Percentiles rank a stretch among this genome's conserved stretches.
These are phyloP conservation scores for Andrena bucephala DNA, from an alignment of 2,888 invertebrate species.

Conservation along the genomic window DNA sequence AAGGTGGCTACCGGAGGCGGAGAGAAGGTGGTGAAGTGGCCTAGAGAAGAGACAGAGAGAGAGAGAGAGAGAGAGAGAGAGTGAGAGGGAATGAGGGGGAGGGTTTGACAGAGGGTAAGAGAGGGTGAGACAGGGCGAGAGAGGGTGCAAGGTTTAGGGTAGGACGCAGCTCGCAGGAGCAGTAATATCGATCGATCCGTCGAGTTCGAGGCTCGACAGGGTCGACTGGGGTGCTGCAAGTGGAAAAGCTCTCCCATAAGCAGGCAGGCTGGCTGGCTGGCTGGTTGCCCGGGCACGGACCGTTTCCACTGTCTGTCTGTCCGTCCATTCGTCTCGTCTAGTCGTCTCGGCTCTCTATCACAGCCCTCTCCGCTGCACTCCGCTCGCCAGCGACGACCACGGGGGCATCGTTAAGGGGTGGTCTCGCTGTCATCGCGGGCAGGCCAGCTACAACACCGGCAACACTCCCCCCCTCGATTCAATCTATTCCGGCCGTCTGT, in stretches of 20 bases:
- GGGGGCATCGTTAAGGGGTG: background rate
- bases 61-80: conserved; percentile 53
- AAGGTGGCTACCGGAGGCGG: conserved; percentile 36
- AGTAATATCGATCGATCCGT: conserved; percentile 83
- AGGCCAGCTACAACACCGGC: background rate
- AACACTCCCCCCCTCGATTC: background rate
- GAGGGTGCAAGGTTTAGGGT: conserved; percentile 62
- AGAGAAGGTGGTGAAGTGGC: conserved; percentile 40
- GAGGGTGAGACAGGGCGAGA: no score
- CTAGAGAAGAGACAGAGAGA: conserved; percentile 49
- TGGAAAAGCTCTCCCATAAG: conserved; percentile 72
- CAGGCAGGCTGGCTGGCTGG: conserved; percentile 63
- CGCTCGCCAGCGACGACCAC: background rate
- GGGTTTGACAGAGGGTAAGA: no score
- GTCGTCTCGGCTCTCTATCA: conserved; percentile 11
- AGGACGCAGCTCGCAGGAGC: conserved; percentile 81
- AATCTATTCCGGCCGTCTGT: background rate
- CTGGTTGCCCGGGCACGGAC: conserved; percentile 74
- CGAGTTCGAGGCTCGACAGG: conserved; percentile 72
- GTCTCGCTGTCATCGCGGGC: background rate
- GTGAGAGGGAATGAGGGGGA: conserved; percentile 26
- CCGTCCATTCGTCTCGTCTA: conserved; percentile 47
- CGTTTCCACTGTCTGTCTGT: conserved; percentile 66
- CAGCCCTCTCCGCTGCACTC: background rate
- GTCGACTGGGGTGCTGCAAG: conserved; percentile 62